Evolutionary conservation across 2,888 invertebrate genomes (phyloP).

Genomic region (Drosophila niveifrons): DNA sequence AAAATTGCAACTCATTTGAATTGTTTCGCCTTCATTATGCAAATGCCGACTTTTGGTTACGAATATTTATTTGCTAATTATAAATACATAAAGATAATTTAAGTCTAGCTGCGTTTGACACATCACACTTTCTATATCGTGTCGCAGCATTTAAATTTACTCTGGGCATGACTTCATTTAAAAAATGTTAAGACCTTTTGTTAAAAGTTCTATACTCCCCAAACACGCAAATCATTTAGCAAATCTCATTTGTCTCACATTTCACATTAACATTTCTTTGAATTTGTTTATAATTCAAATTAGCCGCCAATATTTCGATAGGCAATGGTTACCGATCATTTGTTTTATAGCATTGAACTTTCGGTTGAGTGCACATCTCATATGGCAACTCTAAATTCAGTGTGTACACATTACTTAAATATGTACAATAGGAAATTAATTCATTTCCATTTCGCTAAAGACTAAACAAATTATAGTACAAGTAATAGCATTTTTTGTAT

Average conservation of each 20-base stretch:
- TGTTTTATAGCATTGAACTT: constrained; percentile 24
- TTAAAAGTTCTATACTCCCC: neutral
- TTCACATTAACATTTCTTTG: neutral
- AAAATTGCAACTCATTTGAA: constrained; percentile 75
- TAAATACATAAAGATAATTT: constrained; percentile 64
- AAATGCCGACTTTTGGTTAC: constrained; percentile 60
- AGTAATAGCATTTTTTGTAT: neutral
- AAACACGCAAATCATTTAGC: neutral
- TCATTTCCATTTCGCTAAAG: neutral
- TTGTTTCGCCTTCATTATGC: constrained; percentile 74
- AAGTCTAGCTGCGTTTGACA: constrained; percentile 13
- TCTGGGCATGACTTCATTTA: constrained; percentile 1
- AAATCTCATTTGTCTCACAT: neutral
- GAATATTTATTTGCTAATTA: constrained; percentile 76
- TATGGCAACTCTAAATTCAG: constrained; percentile 33
- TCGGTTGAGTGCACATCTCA: neutral
- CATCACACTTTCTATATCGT: constrained; percentile 38
- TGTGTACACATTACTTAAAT: constrained; percentile 28
- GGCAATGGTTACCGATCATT: neutral
- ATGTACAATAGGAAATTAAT: neutral
- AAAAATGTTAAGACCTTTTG: neutral
- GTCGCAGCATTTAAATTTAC: neutral
- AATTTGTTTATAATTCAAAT: neutral
- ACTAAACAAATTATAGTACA: neutral
- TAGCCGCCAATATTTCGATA: constrained; percentile 22